These are phyloP conservation scores for Mus minutoides DNA, from an alignment of 2,797 vertebrate genomes.

Conservation along the genomic window DNA sequence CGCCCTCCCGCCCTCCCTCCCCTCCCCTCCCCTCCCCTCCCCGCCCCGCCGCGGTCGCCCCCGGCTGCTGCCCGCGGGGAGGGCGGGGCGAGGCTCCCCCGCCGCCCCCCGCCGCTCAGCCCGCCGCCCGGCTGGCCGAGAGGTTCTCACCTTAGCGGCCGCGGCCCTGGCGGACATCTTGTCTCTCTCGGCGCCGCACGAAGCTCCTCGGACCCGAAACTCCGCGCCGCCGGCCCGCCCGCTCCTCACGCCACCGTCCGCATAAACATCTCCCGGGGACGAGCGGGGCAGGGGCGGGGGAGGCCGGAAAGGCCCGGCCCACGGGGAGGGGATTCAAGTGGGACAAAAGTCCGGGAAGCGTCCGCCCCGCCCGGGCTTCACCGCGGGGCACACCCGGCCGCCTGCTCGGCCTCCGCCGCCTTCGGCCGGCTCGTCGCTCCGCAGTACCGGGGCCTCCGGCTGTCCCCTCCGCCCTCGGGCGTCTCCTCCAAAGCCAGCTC, in stretches of 20 bases:
- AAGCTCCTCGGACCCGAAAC: conserved; percentile 70
- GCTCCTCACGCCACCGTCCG: conserved; percentile 80
- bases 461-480: background rate
- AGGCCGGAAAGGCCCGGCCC: conserved; percentile 73
- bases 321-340: conserved; percentile 78
- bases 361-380: conserved; percentile 54
- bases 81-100: background rate
- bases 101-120: background rate
- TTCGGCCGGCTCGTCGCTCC: background rate
- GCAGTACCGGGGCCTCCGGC: background rate
- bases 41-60: background rate
- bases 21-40: background rate
- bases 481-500: background rate
- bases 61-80: background rate
- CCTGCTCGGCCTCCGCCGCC: conserved; percentile 25
- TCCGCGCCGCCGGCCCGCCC: conserved; percentile 72
- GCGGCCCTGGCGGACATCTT: conserved; percentile 95
- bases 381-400: conserved; percentile 61
- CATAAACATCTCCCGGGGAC: conserved; percentile 80
- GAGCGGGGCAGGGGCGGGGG: conserved; percentile 57
- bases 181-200: conserved; percentile 83
- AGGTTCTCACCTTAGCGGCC: conserved; percentile 92
- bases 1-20: background rate
- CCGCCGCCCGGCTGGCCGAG: background rate
- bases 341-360: conserved; percentile 79